Evolutionary conservation across 2,888 invertebrate genomes (phyloP), one percentile per base, ranked within the genome.

Genomic region (Drosophila fungiperda): DNA sequence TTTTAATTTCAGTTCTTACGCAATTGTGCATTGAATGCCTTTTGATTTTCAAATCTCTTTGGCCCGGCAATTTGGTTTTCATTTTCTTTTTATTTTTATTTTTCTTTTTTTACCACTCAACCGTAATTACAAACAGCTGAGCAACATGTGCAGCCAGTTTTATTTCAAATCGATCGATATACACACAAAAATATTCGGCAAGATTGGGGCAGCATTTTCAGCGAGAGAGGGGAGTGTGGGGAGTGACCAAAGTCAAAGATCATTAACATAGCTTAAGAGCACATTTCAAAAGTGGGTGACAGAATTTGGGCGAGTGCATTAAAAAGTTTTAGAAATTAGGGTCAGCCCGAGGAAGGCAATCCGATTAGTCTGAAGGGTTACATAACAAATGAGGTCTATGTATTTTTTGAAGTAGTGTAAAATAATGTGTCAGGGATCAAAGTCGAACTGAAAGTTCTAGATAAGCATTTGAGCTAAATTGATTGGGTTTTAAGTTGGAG

Each of bases 101-200:
- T 52, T 52, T 20, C 9, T 50, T 68, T 36, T 26, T 26, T 52
- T 53, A 61, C 70, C 73, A 73, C 74, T 75, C 78, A 70, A 65
- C 57, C 54, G 78, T 84, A 87, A 86, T 83, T 82, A 77, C 80
- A 65, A 89, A 80, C 90, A 90, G 87, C 90, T 90, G 90, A 85
- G 78, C 61, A 79, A 82, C 90, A 89, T 83, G 69, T 82, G 81
- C 65, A 54, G 73, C 82, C 73, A 76, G 70, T 74, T 57, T 42
- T 42, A 42, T 55, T 38, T 69, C 54, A 78, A 66, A 75, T 62
- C 63, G 50, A 48, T 72, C 72, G 76, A 60, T 58, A 67, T 45
- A 38, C 57, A 17, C 67, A 68, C 42, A 45, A 48, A 26, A 45
- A 61, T 50, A 58, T 73, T 62, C 59, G 29, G 48, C 54, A 48